phyloP scores from a whole-genome alignment of 2,797 vertebrate genomes.

The Helostoma temminkii region DNA sequence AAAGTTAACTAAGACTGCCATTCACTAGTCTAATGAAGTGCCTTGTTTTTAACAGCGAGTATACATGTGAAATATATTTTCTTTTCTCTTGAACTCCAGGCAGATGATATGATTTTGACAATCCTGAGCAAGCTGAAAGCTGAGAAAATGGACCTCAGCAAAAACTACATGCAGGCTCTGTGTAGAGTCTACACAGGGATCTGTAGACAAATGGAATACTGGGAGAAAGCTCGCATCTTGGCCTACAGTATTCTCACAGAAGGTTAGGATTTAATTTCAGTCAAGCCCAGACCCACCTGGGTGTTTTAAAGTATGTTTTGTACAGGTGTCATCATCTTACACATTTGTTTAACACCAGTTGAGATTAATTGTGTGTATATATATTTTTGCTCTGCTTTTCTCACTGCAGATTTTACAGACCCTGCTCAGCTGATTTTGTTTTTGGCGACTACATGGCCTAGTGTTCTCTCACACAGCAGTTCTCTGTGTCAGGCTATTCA shows the following conservation, averaged over 20 bases:
- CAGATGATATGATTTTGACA: constrained; percentile 83
- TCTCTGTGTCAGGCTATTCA: constrained; percentile 91
- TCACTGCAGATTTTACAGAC: constrained; percentile 88
- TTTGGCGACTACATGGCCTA: constrained; percentile 91
- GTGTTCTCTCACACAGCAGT: constrained; percentile 84
- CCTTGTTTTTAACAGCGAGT: neutral
- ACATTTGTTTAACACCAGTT: neutral
- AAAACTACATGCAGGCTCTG: constrained; percentile 86
- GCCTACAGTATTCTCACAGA: constrained; percentile 92
- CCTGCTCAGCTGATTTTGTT: constrained; percentile 91
- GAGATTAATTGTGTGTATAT: neutral
- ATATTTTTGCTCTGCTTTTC: constrained; percentile 11
- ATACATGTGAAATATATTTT: neutral
- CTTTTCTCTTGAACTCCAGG: constrained; percentile 74
- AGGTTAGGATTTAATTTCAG: constrained; percentile 80
- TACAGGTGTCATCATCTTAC: neutral
- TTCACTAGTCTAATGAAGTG: neutral
- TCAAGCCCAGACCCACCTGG: neutral
- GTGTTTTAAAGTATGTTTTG: neutral
- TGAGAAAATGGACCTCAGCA: constrained; percentile 77
- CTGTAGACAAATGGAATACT: constrained; percentile 89
- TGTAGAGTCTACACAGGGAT: constrained; percentile 92
- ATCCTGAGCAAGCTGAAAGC: constrained; percentile 88
- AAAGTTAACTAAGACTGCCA: too few species aligned
- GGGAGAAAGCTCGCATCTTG: constrained; percentile 90